These are phyloP conservation scores for Euplexia lucipara DNA, from an alignment of 2,888 invertebrate species.

Conservation along the genomic window DNA sequence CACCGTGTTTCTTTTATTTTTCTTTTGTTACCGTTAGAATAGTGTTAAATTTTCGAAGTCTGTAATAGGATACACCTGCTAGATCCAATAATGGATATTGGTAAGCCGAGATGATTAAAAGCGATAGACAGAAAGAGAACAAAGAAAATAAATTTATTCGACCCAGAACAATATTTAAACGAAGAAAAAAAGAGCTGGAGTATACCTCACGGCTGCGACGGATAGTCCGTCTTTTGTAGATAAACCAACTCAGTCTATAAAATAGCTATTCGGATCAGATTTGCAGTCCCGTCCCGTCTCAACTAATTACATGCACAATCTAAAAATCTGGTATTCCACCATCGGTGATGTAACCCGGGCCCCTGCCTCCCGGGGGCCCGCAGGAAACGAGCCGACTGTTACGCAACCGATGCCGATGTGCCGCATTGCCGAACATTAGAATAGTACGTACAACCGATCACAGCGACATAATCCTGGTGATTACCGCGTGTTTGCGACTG, in stretches of 20 bases:
- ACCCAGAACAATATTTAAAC: too few species aligned
- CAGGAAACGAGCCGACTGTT: constrained; percentile 32
- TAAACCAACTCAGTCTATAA: not conserved
- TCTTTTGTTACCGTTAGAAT: not conserved
- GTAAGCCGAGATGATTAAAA: too few species aligned
- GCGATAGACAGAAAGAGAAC: too few species aligned
- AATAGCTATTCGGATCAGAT: not conserved
- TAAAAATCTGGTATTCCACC: constrained; percentile 20
- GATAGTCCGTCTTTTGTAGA: not conserved
- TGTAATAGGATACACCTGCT: too few species aligned
- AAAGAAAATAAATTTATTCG: too few species aligned
- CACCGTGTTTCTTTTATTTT: constrained; percentile 23
- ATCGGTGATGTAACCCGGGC: constrained; percentile 12
- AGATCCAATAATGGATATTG: too few species aligned
- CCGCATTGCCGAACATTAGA: constrained; percentile 58
- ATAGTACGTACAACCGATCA: constrained; percentile 45
- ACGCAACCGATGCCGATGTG: constrained; percentile 51
- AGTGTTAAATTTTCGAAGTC: not conserved
- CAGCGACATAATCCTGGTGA: constrained; percentile 48
- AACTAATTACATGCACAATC: constrained; percentile 27
- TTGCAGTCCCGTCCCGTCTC: not conserved
- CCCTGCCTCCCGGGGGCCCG: constrained; percentile 17
- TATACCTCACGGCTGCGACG: too few species aligned
- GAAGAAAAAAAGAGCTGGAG: too few species aligned
- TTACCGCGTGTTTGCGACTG: constrained; percentile 49